These are phyloP conservation scores for Tor tambroides DNA, from an alignment of 2,113 vertebrate species.

Conservation along the genomic window DNA sequence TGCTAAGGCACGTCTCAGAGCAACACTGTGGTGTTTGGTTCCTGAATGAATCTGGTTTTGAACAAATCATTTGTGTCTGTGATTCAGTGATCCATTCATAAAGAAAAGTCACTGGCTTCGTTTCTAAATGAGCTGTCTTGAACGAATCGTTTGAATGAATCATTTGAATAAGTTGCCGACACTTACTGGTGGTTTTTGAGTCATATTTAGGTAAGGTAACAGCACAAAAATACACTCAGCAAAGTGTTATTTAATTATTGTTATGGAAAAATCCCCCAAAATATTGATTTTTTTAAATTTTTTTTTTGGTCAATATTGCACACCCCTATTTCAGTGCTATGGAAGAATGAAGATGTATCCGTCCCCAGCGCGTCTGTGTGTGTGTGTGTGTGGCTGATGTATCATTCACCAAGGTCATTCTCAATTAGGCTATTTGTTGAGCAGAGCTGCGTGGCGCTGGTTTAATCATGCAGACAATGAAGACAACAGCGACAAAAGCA, in stretches of 20 bases:
- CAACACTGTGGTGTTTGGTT: no score
- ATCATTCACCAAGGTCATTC: slow-evolving; percentile 80
- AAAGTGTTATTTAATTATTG: background rate
- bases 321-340: background rate
- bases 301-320: no score
- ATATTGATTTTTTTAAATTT: no score
- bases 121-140: background rate
- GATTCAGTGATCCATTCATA: background rate
- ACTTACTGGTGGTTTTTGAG: background rate
- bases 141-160: no score
- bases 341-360: background rate
- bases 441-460: slow-evolving; percentile 77
- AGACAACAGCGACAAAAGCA: slow-evolving; percentile 77
- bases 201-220: background rate
- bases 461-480: slow-evolving; percentile 78
- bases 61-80: background rate
- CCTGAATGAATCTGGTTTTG: background rate
- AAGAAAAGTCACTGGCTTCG: no score
- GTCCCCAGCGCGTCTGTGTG: slow-evolving; percentile 65
- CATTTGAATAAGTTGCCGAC: background rate
- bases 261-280: background rate
- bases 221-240: background rate
- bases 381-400: slow-evolving; percentile 66
- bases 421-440: slow-evolving; percentile 81
- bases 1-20: background rate